These are phyloP conservation scores for Corynorhinus townsendii DNA, from an alignment of 2,113 vertebrate genomes.

Conservation along the genomic window DNA sequence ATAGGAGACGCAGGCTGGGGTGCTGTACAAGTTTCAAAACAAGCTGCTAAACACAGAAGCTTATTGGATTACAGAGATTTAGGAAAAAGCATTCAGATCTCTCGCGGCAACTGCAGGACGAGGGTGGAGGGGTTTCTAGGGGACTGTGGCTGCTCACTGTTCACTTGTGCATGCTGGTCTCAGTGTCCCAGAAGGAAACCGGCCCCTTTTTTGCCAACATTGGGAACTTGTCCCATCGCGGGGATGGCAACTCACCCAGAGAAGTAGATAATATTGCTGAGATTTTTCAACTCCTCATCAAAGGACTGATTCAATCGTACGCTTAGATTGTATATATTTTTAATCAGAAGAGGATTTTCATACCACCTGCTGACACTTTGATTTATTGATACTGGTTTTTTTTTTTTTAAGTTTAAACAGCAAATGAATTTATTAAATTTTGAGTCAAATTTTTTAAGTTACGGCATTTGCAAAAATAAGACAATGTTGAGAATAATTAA, in stretches of 20 bases:
- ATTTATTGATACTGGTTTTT: slow-evolving; percentile 44
- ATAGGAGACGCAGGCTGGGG: slow-evolving; percentile 81
- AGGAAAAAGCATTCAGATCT: slow-evolving; percentile 82
- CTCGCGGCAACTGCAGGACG: slow-evolving; percentile 72
- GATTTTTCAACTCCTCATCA: background rate
- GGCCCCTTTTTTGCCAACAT: background rate
- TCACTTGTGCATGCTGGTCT: slow-evolving; percentile 57
- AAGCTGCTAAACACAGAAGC: slow-evolving; percentile 88
- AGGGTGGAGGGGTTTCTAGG: slow-evolving; percentile 74
- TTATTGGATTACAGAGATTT: slow-evolving; percentile 92
- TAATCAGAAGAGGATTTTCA: background rate
- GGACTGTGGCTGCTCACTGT: slow-evolving; percentile 60
- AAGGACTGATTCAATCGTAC: rapidly evolving
- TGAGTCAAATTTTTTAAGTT: slow-evolving; percentile 57
- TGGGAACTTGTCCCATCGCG: background rate
- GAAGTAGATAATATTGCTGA: background rate
- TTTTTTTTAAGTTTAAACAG: slow-evolving; percentile 17
- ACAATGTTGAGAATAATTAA: slow-evolving; percentile 76
- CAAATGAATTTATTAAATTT: slow-evolving; percentile 10
- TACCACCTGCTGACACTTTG: slow-evolving; percentile 6
- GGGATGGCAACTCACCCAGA: background rate
- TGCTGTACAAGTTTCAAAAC: slow-evolving; percentile 86
- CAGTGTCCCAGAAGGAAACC: slow-evolving; percentile 18
- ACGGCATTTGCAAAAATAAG: slow-evolving; percentile 73
- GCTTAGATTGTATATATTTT: background rate